Evolutionary conservation across 2,113 vertebrate genomes (phyloP).

Genomic region (Laticauda colubrina): DNA sequence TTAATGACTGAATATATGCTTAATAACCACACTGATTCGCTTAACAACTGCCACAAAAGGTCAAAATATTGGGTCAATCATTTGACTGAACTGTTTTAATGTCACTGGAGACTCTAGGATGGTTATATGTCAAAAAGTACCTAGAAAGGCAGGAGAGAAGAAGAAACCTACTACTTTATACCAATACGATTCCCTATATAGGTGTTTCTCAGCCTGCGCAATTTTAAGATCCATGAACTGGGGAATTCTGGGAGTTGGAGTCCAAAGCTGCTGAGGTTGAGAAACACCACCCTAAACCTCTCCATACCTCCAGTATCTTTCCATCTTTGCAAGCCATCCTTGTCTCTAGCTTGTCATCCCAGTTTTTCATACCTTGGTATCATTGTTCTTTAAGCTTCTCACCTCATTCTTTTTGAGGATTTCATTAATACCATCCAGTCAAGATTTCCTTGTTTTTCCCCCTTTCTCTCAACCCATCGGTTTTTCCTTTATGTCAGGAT

Average conservation of each 20-base stretch:
- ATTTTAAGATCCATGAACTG: not conserved
- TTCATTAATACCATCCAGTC: not conserved
- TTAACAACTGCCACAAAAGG: not conserved
- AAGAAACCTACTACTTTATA: not conserved
- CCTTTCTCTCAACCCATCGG: not conserved
- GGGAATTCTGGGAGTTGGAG: not conserved
- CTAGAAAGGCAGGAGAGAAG: not conserved
- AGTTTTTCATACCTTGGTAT: not conserved
- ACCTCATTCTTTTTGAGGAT: not conserved
- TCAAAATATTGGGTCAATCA: not conserved
- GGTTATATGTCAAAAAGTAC: not conserved
- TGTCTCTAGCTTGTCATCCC: not conserved
- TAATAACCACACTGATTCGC: not conserved
- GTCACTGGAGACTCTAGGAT: not conserved
- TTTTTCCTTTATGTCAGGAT: not conserved
- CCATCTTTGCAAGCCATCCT: not conserved
- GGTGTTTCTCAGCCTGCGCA: not conserved
- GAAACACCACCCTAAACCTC: not conserved
- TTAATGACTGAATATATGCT: not conserved
- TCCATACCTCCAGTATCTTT: not conserved
- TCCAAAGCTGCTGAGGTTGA: not conserved
- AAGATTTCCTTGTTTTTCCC: not conserved
- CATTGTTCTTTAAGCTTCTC: not conserved
- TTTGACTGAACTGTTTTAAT: not conserved
- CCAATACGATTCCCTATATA: not conserved